Base-by-base conservation (phyloP, 1,140 invertebrate genomes). In the Mamestra configurata region DNA sequence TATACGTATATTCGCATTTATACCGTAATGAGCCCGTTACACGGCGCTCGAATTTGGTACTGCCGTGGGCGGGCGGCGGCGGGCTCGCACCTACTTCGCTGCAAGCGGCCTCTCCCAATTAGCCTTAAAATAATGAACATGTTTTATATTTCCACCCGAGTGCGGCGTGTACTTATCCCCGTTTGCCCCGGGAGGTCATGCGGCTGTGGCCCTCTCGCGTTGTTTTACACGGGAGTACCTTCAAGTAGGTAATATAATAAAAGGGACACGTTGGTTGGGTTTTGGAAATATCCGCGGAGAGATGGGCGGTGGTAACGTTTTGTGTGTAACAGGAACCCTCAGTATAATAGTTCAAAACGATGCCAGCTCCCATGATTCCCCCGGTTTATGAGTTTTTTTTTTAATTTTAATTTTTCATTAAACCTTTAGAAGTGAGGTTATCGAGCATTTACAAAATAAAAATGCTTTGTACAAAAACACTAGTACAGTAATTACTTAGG, bases 101-200 rank as follows among this genome's bases (percentile, higher is more conserved):
- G 92, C 92, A 90, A 93, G 91, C 91, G 93, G 89, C 91, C 90
- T 93, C 87, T 83, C 85, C 95, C 95, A 95, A 95, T 95, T 95
- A 95, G 93, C 93, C 91, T 92, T 90, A 93, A 94, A 94, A 95
- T 95, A 95, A 95, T 95, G 94, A 95, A 95, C 94, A 94, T 95
- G 93, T 94, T 95, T 95, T 94, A 94, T 95, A 95, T 94, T 94
- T 94, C 86, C 91, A 93, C 86, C 82, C 83, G 90, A 90, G 88
- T 87, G 90, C 87, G 90, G 89, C 88, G 83, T 93, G 91, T 92
- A 89, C 84, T 93, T 88, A 89, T 89, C 90, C 91, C 86, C 84
- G 86, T 84, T 90, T 90, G 89, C 90, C 90, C 91, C 91, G 87
- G 88, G 93, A 93, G 92, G 93, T 92, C 92, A 90, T 89, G 88